These are phyloP conservation scores for Passer montanus DNA, from an alignment of 2,113 vertebrate genomes.

Conservation along the genomic window DNA sequence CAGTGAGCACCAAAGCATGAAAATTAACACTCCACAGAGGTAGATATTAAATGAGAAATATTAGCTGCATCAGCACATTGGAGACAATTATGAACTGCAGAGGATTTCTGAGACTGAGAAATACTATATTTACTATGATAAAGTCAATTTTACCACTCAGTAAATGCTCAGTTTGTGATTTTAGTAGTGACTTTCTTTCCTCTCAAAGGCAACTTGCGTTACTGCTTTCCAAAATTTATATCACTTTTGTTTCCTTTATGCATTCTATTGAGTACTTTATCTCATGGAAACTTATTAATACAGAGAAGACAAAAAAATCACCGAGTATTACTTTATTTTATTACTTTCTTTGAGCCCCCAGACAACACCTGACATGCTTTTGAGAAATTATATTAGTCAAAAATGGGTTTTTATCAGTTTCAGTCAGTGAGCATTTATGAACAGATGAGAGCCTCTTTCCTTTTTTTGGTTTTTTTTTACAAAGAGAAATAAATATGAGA, in stretches of 20 bases:
- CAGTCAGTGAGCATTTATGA: constrained; percentile 47
- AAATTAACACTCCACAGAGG: constrained; percentile 59
- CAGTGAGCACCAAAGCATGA: constrained; percentile 52
- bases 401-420: constrained; percentile 49
- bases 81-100: constrained; percentile 16
- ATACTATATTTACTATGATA: constrained; percentile 1
- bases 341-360: neutral
- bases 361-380: constrained; percentile 19
- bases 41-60: constrained; percentile 54
- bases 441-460: neutral
- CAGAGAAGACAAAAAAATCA: neutral
- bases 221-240: neutral
- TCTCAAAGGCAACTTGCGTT: neutral
- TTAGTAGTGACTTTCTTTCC: neutral
- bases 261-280: constrained; percentile 10
- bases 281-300: constrained; percentile 33
- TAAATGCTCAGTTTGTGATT: constrained; percentile 21
- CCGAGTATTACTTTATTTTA: neutral
- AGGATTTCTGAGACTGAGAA: neutral
- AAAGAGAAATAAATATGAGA: constrained; percentile 27
- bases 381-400: constrained; percentile 52
- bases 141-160: constrained; percentile 3
- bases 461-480: neutral
- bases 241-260: neutral
- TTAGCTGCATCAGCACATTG: constrained; percentile 51